Conservation (phyloP, 2,888 invertebrate species). For the Morpho helenor region DNA sequence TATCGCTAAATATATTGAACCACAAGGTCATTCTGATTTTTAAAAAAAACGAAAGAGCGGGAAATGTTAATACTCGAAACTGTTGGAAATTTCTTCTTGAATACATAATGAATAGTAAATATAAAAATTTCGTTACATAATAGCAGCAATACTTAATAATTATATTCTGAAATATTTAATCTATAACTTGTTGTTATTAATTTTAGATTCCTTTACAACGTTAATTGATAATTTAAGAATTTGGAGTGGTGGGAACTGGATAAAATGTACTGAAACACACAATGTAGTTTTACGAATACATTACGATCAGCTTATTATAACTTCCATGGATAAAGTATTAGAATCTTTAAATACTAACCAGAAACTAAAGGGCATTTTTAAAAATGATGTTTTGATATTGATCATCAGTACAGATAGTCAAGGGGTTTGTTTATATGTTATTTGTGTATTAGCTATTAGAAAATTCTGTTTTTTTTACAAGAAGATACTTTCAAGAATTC, state of each 20-base stretch:
- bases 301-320: slow-evolving; percentile 54
- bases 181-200: neutral
- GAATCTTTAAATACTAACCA: slow-evolving; percentile 52
- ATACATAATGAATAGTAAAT: too few relatives aligned
- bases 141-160: too few relatives aligned
- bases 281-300: slow-evolving; percentile 40
- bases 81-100: too few relatives aligned
- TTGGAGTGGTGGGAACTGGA: slow-evolving; percentile 51
- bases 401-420: slow-evolving; percentile 36
- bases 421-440: slow-evolving; percentile 37
- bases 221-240: slow-evolving; percentile 55
- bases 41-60: too few relatives aligned
- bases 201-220: slow-evolving; percentile 13
- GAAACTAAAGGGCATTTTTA: slow-evolving; percentile 60
- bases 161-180: too few relatives aligned
- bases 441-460: too few relatives aligned
- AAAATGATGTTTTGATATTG: slow-evolving; percentile 54
- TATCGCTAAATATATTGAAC: too few relatives aligned
- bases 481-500: too few relatives aligned
- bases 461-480: too few relatives aligned
- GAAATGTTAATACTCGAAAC: too few relatives aligned
- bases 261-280: slow-evolving; percentile 38
- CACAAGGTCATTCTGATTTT: too few relatives aligned
- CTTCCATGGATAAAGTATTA: slow-evolving; percentile 44
- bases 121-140: too few relatives aligned